A percentile compares a stretch with the other conserved stretches of the same genome.
These are phyloP conservation scores for Drosophila infuscata DNA, from an alignment of 2,888 invertebrate genomes.

Conservation along the genomic window DNA sequence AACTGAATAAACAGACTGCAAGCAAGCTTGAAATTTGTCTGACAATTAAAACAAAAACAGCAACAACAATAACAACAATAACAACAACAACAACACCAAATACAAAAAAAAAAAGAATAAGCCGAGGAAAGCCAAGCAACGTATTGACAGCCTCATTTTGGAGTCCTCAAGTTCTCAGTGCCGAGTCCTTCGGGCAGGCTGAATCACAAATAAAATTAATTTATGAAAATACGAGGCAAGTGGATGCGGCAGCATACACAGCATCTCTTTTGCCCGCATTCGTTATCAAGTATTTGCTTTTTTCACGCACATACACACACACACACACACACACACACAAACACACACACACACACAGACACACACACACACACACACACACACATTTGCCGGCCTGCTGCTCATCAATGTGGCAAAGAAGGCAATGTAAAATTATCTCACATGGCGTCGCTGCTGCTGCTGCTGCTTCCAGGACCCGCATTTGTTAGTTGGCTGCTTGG, in stretches of 20 bases:
- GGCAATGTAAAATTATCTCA: constrained; percentile 32
- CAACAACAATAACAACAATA: not conserved
- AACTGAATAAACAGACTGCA: constrained; percentile 7
- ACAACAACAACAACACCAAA: not conserved
- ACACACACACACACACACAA: not conserved
- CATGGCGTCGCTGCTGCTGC: constrained; percentile 1
- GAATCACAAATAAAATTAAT: constrained; percentile 61
- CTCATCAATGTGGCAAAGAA: constrained; percentile 48
- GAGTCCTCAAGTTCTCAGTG: constrained; percentile 1
- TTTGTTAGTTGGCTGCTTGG: constrained; percentile 61
- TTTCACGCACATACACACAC: constrained; percentile 27
- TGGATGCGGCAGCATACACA: not conserved
- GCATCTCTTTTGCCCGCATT: constrained; percentile 47
- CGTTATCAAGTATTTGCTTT: constrained; percentile 63
- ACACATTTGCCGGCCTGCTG: constrained; percentile 11
- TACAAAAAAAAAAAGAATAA: not conserved
- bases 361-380: not conserved
- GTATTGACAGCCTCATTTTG: constrained; percentile 37
- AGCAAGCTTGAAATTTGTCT: constrained; percentile 21
- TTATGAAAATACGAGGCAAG: constrained; percentile 53
- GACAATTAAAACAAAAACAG: constrained; percentile 30
- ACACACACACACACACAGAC: not conserved
- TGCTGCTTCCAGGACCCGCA: constrained; percentile 32
- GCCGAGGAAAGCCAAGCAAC: constrained; percentile 9
- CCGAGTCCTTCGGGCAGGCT: constrained; percentile 41